These are phyloP conservation scores for Drosophila meridionalis DNA, from an alignment of 2,888 invertebrate genomes.

Conservation along the genomic window DNA sequence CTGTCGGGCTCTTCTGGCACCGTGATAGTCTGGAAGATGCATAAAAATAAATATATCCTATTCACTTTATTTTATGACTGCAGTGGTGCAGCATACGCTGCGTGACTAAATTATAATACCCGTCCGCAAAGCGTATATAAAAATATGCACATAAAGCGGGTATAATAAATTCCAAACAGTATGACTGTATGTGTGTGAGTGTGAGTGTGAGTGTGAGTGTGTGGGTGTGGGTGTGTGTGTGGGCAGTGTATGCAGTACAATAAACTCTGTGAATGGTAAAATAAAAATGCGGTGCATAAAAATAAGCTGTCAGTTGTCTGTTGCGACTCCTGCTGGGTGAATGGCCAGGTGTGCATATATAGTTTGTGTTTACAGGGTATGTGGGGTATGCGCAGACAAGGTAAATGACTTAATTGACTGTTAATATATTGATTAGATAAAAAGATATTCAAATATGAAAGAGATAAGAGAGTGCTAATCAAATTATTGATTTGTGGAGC, in stretches of 20 bases:
- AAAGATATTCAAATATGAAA: background rate
- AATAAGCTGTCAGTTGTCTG: slow-evolving; percentile 52
- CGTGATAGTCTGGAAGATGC: too few species aligned
- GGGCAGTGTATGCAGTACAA: slow-evolving; percentile 34
- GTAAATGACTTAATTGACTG: background rate
- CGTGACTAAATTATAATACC: slow-evolving; percentile 5
- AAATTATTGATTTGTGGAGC: background rate
- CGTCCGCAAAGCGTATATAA: slow-evolving; percentile 50
- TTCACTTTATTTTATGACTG: slow-evolving; percentile 16
- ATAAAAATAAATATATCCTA: slow-evolving; percentile 1
- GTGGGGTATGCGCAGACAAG: slow-evolving; percentile 1
- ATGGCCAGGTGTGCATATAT: slow-evolving; percentile 44
- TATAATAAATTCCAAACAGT: slow-evolving; percentile 57
- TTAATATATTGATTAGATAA: background rate
- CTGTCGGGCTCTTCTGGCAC: background rate
- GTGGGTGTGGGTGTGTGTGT: background rate
- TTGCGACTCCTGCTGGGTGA: slow-evolving; percentile 35
- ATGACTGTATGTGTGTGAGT: background rate
- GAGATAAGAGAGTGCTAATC: background rate
- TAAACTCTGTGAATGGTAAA: slow-evolving; percentile 55
- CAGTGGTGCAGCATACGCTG: slow-evolving; percentile 5
- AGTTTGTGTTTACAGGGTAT: slow-evolving; percentile 29
- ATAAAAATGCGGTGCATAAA: slow-evolving; percentile 58
- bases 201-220: background rate
- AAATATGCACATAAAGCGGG: slow-evolving; percentile 74